phyloP scores from a whole-genome alignment of 2,113 vertebrate species.

The Abramis brama region DNA sequence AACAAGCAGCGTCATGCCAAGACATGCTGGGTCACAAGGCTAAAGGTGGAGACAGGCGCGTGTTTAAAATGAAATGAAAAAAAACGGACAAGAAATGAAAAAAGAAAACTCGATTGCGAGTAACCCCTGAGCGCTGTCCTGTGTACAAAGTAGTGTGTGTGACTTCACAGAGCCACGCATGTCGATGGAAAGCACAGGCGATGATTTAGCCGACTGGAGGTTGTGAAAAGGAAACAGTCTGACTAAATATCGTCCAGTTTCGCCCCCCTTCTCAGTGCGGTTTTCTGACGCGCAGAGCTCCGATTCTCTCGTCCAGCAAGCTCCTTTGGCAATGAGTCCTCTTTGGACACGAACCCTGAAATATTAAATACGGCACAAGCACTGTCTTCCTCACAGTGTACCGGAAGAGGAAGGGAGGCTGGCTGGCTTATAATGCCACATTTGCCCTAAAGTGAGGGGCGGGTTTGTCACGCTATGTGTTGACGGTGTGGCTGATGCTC shows the following conservation, averaged over 20 bases:
- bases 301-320: conserved; percentile 53
- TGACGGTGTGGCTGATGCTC: conserved; percentile 88
- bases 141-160: conserved; percentile 23
- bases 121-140: conserved; percentile 82
- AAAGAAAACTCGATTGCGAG: conserved; percentile 36
- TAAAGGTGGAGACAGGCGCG: not conserved
- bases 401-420: conserved; percentile 54
- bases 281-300: conserved; percentile 11
- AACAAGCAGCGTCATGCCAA: conserved; percentile 71
- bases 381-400: conserved; percentile 53
- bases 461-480: conserved; percentile 66
- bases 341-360: conserved; percentile 90
- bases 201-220: conserved; percentile 20
- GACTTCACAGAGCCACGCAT: conserved; percentile 41
- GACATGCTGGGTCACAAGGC: conserved; percentile 41
- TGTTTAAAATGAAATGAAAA: not conserved
- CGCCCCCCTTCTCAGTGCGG: conserved; percentile 22
- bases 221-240: conserved; percentile 32
- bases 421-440: conserved; percentile 26
- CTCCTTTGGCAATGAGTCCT: conserved; percentile 72
- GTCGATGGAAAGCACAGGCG: conserved; percentile 43
- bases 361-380: conserved; percentile 70
- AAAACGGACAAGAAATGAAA: not conserved
- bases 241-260: conserved; percentile 23
- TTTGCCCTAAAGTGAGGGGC: not conserved